Percentiles rank a stretch among this genome's conserved stretches.
These are phyloP conservation scores for Toxotes lorentzi DNA, from an alignment of 2,797 vertebrate genomes.

Conservation along the genomic window DNA sequence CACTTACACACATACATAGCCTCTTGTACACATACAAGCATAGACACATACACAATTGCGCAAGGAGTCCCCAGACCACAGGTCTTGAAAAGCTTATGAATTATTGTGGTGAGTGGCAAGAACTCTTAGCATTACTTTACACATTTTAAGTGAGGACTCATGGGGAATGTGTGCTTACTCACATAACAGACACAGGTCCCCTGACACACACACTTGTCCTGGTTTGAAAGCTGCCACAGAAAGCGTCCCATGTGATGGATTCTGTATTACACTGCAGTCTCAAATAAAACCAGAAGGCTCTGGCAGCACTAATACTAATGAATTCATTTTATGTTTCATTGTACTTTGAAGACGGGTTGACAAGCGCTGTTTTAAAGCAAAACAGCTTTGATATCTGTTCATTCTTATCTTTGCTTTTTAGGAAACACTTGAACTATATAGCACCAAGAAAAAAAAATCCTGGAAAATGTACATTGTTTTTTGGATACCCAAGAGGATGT, in stretches of 20 bases:
- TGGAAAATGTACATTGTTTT: neutral
- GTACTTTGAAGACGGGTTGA: slow-evolving; percentile 24
- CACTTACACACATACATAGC: slow-evolving; percentile 16
- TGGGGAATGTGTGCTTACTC: slow-evolving; percentile 65
- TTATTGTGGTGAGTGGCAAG: slow-evolving; percentile 65
- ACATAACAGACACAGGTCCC: slow-evolving; percentile 68
- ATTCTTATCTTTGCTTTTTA: neutral
- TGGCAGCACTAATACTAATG: slow-evolving; percentile 37
- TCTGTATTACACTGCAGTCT: slow-evolving; percentile 45
- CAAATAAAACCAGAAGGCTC: slow-evolving; percentile 42
- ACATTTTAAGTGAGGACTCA: slow-evolving; percentile 68
- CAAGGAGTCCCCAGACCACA: slow-evolving; percentile 47
- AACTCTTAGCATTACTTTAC: slow-evolving; percentile 70
- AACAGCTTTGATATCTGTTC: slow-evolving; percentile 15
- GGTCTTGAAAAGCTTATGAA: slow-evolving; percentile 72
- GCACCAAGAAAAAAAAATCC: neutral
- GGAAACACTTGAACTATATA: neutral
- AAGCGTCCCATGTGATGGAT: slow-evolving; percentile 59
- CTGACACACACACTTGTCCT: slow-evolving; percentile 59
- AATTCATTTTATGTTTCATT: slow-evolving; percentile 42
- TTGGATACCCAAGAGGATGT: neutral
- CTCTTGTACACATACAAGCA: slow-evolving; percentile 15
- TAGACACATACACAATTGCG: slow-evolving; percentile 5
- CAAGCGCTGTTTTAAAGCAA: slow-evolving; percentile 14
- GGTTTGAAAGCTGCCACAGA: slow-evolving; percentile 67